Base-by-base conservation (phyloP, 2,888 invertebrate species). In the Uropetala carovei region DNA sequence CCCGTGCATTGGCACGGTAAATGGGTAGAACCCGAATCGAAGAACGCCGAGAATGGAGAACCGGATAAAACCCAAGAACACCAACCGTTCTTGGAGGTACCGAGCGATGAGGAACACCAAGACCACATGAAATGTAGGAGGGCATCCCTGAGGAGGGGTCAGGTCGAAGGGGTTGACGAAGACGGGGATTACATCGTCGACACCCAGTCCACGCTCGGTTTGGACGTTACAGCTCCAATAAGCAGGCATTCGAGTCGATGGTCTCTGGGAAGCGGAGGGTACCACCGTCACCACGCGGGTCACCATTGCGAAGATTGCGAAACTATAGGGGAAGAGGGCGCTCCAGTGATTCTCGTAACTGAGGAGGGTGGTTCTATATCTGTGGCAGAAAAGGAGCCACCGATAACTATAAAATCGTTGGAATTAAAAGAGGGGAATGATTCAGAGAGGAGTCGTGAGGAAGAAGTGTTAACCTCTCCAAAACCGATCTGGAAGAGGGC, bases 1-100 rank as follows among this genome's bases (percentile, higher is more conserved):
- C 97, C 97, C 0, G 96, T 97, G 59, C 96, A 97, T 94, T 96
- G 97, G 96, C 97, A 97, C 95, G 96, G 96, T 93, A 96, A 96
- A 89, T 96, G 96, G 81, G 96, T 95, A 93, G 59, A n/a, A 4
- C 57, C 43, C 11, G 43, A 11, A 1, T 0, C 4, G 7, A 68
- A 91, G n/a, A 18, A 91, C n/a, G 57, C 13, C 16, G 58, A 56
- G 9, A n/a, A n/a, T 2, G 5, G 16, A 10, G 18, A 16, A 1
- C 56, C 30, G 10, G 30, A 86, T 1, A 18, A 8, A 7, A 2
- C 14, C 56, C n/a, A 30, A 11, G 89, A 89, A 13, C 43, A 43
- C 30, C 57, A 59, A 58, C 18, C 84, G 57, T 86, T 86, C 59
- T 58, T 86, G 27, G 59, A 86, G 85, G 27, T 59, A 2, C 60